Evolutionary conservation across 2,888 invertebrate species (phyloP), one percentile per base, ranked within the genome.

Genomic region (Apomyelois bistriatella): DNA sequence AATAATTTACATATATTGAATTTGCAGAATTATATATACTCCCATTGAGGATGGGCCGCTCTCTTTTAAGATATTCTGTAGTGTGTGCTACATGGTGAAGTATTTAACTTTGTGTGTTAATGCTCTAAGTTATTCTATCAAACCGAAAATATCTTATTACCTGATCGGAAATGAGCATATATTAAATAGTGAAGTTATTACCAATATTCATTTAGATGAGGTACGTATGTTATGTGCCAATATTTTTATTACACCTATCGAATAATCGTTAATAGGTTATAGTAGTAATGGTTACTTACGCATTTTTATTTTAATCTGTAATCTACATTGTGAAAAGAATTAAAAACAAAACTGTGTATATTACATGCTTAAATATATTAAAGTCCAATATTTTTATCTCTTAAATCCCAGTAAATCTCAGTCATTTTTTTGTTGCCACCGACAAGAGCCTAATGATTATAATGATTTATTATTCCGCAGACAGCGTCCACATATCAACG

Each of bases 61-160:
- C 13, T 85, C 86, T 7, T 94, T 93, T 66, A 89, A 87, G 61
- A 76, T 93, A 65, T 91, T 90, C 65, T 93, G 93, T 67, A 72
- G 70, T 13, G 71, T 94, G 0, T 87, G 90, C 52, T 89, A 87
- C 66, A 76, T 92, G 75, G 91, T 84, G 28, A 85, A 85, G 55
- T 87, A 86, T 37, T 66, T 93, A 43, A 80, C 79, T 3, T 63
- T 93, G 38, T 85, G 85, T 52, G 85, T 94, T 1, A 88, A 86
- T 37, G 88, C 91, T 3, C 79, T 83, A 13, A 92, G 92, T 56
- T 83, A 87, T 59, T 85, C 88, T 41, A 89, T 93, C 36, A 79
- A 90, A 52, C 85, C 92, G 0, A 81, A 79, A 59, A 81, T 93
- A 2, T 79, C 76, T 0, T 93, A 92, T 61, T 79, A 77, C 57